Evolutionary conservation across 2,113 vertebrate species (phyloP).

Genomic region (Gnathonemus echidnorhynchus): DNA sequence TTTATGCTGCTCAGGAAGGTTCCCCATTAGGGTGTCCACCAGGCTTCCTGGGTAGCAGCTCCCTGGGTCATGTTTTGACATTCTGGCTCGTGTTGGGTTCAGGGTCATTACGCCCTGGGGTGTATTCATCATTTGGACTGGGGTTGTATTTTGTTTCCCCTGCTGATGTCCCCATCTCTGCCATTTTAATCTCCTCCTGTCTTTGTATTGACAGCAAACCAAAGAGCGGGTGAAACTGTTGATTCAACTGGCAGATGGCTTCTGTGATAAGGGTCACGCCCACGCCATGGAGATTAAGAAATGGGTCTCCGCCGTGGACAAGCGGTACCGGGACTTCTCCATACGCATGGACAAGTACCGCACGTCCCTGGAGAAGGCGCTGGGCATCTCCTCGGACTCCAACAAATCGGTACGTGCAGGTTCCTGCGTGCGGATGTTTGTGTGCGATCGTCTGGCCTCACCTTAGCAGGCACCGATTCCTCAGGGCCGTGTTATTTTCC

Average conservation of each 20-base stretch:
- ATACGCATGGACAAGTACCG: conserved; percentile 98
- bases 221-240: conserved; percentile 98
- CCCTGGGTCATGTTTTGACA: background rate
- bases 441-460: background rate
- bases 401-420: conserved; percentile 77
- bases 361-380: conserved; percentile 88
- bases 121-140: background rate
- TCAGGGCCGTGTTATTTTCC: background rate
- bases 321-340: conserved; percentile 96
- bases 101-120: background rate
- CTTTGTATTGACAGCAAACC: conserved; percentile 77
- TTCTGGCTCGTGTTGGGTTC: background rate
- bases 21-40: background rate
- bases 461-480: background rate
- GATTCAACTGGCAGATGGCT: conserved; percentile 97
- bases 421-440: conserved; percentile 22
- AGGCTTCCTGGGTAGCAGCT: background rate
- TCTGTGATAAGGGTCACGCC: conserved; percentile 97
- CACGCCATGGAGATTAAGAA: conserved; percentile 96
- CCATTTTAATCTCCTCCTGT: conserved; percentile 18
- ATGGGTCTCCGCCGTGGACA: conserved; percentile 95
- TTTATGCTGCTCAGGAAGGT: too few species aligned
- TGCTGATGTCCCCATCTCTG: background rate
- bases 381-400: conserved; percentile 92
- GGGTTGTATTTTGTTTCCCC: background rate